A percentile compares a stretch with the other conserved stretches of the same genome.
Evolutionary conservation across 2,797 vertebrate species (phyloP).

Genomic region (Bradypodion pumilum): DNA sequence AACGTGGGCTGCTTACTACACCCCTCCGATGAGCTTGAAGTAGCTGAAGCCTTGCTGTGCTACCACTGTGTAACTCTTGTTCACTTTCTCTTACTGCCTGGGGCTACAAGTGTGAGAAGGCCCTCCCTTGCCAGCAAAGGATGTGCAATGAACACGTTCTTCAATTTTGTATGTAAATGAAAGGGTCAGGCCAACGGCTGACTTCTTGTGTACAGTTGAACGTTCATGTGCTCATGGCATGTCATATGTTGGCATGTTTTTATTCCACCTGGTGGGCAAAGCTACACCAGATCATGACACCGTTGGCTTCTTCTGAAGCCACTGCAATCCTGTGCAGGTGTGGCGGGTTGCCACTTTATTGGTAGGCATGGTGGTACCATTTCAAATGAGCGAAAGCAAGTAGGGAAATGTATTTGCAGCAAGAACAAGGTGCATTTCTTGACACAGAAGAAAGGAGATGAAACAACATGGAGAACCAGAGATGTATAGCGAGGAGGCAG

Average conservation of each 20-base stretch:
- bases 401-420: constrained; percentile 10
- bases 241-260: not conserved
- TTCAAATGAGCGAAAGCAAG: not conserved
- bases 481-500: not conserved
- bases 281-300: accelerated
- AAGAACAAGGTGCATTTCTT: constrained; percentile 30
- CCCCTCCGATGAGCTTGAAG: constrained; percentile 45
- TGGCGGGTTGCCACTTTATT: not conserved
- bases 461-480: constrained; percentile 13
- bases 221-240: accelerated
- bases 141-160: not conserved
- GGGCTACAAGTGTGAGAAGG: not conserved
- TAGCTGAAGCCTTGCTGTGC: not conserved
- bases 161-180: not conserved
- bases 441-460: constrained; percentile 51
- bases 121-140: accelerated
- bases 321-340: accelerated
- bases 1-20: constrained; percentile 25
- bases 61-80: constrained; percentile 39
- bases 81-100: not conserved
- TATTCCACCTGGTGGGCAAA: not conserved
- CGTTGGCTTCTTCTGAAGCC: not conserved
- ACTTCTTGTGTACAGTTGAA: not conserved
- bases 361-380: not conserved
- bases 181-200: accelerated